Evolutionary conservation across 2,888 invertebrate genomes (phyloP).

Genomic region (Onchidella celtica): DNA sequence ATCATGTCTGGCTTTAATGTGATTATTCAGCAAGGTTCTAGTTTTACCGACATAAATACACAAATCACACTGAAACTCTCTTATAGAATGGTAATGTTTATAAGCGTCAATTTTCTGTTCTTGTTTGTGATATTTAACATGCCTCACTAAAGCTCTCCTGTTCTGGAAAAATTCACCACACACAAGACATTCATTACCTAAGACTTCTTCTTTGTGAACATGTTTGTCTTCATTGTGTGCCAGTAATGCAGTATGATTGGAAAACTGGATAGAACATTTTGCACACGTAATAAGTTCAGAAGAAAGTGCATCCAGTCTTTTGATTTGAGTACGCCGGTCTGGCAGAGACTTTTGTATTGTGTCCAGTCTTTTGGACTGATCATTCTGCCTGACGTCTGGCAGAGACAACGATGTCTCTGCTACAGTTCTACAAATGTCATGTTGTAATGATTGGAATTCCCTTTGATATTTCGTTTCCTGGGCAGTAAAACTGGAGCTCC

Average conservation of each 20-base stretch:
- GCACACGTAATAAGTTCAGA: neutral
- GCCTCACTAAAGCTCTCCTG: neutral
- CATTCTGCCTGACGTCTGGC: no score
- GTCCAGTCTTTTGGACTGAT: no score
- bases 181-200: neutral
- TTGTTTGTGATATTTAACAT: conserved; percentile 1
- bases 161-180: neutral
- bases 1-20: conserved; percentile 41
- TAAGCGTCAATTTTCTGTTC: neutral
- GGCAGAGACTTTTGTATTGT: no score
- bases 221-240: conserved; percentile 24
- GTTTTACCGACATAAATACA: conserved; percentile 44
- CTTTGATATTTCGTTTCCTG: no score
- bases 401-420: no score
- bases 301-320: no score
- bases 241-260: conserved; percentile 7
- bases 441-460: no score
- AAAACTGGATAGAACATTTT: conserved; percentile 27
- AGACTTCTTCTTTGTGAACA: conserved; percentile 4
- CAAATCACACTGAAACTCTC: conserved; percentile 4
- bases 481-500: no score
- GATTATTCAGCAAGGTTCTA: conserved; percentile 31
- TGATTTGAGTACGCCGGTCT: no score
- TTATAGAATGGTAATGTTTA: neutral
- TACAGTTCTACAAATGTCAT: no score